A percentile compares a stretch with the other conserved stretches of the same genome.
These are phyloP conservation scores for Hesperophylax magnus DNA, from an alignment of 1,140 invertebrate species.

Conservation along the genomic window DNA sequence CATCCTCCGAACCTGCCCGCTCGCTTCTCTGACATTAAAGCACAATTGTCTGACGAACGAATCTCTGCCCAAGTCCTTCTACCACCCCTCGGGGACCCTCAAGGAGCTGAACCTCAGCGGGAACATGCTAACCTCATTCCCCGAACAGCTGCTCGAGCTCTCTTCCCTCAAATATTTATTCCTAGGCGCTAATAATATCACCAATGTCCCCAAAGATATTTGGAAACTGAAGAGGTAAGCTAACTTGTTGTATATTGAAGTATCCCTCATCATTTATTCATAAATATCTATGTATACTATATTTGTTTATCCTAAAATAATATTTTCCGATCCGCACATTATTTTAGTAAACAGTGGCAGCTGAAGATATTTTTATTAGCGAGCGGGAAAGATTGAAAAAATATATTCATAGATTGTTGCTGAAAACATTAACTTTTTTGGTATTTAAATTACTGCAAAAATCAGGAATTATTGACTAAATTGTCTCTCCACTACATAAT, in stretches of 20 bases:
- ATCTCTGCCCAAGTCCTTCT: conserved; percentile 89
- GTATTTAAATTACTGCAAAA: no score
- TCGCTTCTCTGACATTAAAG: conserved; percentile 86
- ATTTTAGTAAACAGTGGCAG: no score
- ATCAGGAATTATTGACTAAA: no score
- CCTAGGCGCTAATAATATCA: conserved; percentile 89
- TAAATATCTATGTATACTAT: no score
- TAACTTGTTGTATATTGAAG: background rate
- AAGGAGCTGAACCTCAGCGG: conserved; percentile 94
- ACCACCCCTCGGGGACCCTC: conserved; percentile 70
- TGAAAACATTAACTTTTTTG: no score
- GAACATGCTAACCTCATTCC: conserved; percentile 88
- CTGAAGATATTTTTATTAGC: no score
- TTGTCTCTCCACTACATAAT: no score
- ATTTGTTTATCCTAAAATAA: no score
- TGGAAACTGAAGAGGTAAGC: conserved; percentile 82
- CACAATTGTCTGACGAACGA: conserved; percentile 89
- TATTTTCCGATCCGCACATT: no score
- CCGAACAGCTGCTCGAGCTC: conserved; percentile 88
- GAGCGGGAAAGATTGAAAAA: no score
- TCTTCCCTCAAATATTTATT: conserved; percentile 86
- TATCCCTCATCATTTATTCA: no score
- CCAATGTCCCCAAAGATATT: conserved; percentile 85
- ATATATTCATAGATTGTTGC: no score
- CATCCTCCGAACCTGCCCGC: conserved; percentile 79